phyloP scores from a whole-genome alignment of 2,888 invertebrate genomes.

The Rotaria macrura region DNA sequence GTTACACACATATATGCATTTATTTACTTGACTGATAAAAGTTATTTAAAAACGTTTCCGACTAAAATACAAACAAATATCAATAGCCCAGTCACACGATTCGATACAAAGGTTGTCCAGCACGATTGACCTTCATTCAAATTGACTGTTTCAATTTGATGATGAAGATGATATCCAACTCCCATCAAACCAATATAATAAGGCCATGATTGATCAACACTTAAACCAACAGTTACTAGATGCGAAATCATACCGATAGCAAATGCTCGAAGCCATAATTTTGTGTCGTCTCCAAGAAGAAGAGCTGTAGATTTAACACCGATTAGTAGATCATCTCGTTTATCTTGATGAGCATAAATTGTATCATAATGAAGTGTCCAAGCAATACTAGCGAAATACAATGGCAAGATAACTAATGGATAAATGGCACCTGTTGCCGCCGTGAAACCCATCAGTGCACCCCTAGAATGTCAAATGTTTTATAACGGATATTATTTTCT shows the following conservation, averaged over 20 bases:
- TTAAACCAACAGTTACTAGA: conserved; percentile 17
- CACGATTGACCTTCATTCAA: conserved; percentile 24
- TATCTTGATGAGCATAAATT: conserved; percentile 91
- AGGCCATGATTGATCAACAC: conserved; percentile 25
- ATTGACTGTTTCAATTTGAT: conserved; percentile 29
- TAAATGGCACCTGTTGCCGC: conserved; percentile 65
- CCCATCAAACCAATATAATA: conserved; percentile 23
- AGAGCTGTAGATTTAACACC: conserved; percentile 86
- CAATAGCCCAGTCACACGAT: conserved; percentile 17
- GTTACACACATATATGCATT: no score
- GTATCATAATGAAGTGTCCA: conserved; percentile 98
- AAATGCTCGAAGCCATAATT: conserved; percentile 26
- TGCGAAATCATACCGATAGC: conserved; percentile 20
- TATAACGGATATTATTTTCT: no score
- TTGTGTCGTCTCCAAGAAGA: background rate
- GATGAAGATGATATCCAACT: conserved; percentile 12
- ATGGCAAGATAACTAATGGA: conserved; percentile 64
- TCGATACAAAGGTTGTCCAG: conserved; percentile 24
- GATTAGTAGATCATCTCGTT: conserved; percentile 71
- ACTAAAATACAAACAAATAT: conserved; percentile 25
- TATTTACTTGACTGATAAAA: no score
- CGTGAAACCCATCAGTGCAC: conserved; percentile 79
- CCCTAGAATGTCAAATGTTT: conserved; percentile 50
- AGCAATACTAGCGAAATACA: conserved; percentile 74
- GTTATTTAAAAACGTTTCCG: background rate